A percentile compares a stretch with the other conserved stretches of the same genome.
Conservation (phyloP, 2,797 vertebrate genomes). For the Poeciliopsis gracilis region DNA sequence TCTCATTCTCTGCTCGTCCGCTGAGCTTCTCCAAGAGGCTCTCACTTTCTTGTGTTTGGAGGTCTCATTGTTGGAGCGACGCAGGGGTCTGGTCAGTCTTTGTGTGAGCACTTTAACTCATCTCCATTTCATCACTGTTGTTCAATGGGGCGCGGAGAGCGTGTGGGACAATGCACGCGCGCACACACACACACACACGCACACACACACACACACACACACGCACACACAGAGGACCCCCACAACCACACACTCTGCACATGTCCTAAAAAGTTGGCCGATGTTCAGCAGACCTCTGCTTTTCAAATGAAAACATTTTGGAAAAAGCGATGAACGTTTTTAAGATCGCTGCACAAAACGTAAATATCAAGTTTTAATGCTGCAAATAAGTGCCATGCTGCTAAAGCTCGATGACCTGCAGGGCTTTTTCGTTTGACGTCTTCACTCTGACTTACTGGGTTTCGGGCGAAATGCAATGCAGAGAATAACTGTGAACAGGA, state of each 20-base stretch:
- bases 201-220: constrained; percentile 3
- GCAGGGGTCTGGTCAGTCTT: constrained; percentile 77
- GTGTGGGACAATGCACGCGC: constrained; percentile 46
- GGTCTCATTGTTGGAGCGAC: constrained; percentile 69
- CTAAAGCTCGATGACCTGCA: neutral
- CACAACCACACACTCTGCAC: neutral
- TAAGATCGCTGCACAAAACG: neutral
- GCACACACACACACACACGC: constrained; percentile 7
- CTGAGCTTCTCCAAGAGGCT: constrained; percentile 65
- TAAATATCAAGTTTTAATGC: neutral
- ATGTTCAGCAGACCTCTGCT: neutral
- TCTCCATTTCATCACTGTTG: constrained; percentile 75
- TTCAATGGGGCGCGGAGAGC: constrained; percentile 64
- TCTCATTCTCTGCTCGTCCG: constrained; percentile 57
- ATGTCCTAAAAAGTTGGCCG: neutral
- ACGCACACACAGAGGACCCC: neutral
- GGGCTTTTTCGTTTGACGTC: neutral
- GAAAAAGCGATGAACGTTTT: neutral
- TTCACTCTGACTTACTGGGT: neutral
- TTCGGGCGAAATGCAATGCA: neutral
- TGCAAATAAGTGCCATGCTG: neutral
- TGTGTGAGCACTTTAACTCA: constrained; percentile 79
- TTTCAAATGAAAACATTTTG: neutral
- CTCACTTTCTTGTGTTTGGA: constrained; percentile 73
- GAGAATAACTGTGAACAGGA: neutral